These are phyloP conservation scores for Drosophila longiperda DNA, from an alignment of 2,888 invertebrate genomes.

Conservation along the genomic window DNA sequence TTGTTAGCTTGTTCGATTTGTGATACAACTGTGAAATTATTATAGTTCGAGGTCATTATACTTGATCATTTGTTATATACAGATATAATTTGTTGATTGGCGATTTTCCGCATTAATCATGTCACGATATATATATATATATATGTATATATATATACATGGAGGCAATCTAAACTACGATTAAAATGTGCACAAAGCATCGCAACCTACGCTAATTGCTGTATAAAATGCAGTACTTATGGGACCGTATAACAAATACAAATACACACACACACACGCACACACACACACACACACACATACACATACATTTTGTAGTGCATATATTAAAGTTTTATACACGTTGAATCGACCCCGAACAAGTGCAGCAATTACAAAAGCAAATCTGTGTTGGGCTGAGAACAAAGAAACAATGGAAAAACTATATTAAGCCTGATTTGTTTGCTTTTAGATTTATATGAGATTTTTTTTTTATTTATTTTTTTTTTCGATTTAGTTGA, in stretches of 20 bases:
- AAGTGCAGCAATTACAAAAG: constrained; percentile 51
- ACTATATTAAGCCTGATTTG: constrained; percentile 37
- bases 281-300: constrained; percentile 6
- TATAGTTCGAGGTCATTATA: constrained; percentile 22
- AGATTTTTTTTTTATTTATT: background rate
- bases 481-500: background rate
- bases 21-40: constrained; percentile 4
- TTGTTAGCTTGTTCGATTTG: background rate
- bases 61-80: constrained; percentile 41
- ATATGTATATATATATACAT: constrained; percentile 7
- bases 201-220: constrained; percentile 61
- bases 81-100: constrained; percentile 34
- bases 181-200: constrained; percentile 47
- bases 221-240: constrained; percentile 59
- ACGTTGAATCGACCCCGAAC: constrained; percentile 51
- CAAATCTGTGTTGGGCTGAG: constrained; percentile 42
- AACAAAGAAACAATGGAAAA: constrained; percentile 40
- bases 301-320: constrained; percentile 32
- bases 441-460: constrained; percentile 20
- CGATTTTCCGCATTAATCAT: constrained; percentile 55
- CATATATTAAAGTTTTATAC: constrained; percentile 56
- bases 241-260: constrained; percentile 24
- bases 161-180: constrained; percentile 54
- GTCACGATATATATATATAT: constrained; percentile 39
- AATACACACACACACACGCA: background rate